phyloP scores from a whole-genome alignment of 1,140 invertebrate genomes.

The Bombus superbus region DNA sequence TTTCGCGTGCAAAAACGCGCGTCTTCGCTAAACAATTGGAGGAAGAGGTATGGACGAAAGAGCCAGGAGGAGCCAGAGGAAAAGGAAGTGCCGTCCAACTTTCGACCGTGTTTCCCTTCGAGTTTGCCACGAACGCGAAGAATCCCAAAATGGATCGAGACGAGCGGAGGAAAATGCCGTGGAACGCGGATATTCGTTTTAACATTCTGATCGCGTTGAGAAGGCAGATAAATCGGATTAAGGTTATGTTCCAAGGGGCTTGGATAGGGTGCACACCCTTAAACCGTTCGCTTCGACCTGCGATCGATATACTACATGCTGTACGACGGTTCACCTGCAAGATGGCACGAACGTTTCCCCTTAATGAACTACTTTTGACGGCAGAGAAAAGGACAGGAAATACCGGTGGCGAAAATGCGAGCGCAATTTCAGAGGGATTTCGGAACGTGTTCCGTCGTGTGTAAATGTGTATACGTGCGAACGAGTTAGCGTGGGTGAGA shows the following conservation, averaged over 20 bases:
- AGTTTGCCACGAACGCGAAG: constrained; percentile 19
- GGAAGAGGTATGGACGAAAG: neutral
- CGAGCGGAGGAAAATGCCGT: neutral
- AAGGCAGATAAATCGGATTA: constrained; percentile 66
- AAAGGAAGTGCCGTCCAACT: neutral
- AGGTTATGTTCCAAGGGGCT: constrained; percentile 50
- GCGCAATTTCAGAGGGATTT: neutral
- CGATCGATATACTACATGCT: constrained; percentile 43
- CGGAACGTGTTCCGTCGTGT: neutral
- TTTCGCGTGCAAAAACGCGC: neutral
- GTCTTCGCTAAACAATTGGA: neutral
- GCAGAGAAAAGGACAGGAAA: neutral
- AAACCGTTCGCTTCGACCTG: constrained; percentile 27
- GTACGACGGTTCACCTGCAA: constrained; percentile 28
- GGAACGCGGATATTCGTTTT: constrained; percentile 41
- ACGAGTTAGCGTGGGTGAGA: neutral
- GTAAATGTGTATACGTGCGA: neutral
- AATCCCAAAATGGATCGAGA: constrained; percentile 3
- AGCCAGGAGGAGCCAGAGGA: neutral
- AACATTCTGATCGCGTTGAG: constrained; percentile 57
- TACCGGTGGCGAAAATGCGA: neutral
- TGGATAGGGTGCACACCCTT: constrained; percentile 36
- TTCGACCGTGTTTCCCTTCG: constrained; percentile 4
- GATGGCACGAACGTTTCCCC: constrained; percentile 20
- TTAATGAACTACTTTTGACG: constrained; percentile 26